These are phyloP conservation scores for Acleris holmiana DNA, from an alignment of 2,888 invertebrate genomes.

Conservation along the genomic window DNA sequence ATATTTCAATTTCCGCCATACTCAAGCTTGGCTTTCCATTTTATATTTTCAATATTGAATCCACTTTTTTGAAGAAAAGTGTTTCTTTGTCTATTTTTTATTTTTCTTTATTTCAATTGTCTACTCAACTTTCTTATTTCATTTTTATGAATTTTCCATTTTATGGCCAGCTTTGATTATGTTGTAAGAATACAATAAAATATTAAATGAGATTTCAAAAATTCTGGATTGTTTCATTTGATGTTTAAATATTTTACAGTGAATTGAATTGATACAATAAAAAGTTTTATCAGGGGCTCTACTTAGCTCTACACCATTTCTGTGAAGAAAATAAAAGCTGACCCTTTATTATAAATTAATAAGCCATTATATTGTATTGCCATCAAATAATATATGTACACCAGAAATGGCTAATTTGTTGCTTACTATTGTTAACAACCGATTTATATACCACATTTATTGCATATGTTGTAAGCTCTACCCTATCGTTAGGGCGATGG, in stretches of 20 bases:
- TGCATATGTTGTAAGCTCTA: no score
- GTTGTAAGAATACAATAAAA: constrained; percentile 11
- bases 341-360: no score
- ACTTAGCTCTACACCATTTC: no score
- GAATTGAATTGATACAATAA: no score
- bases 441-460: no score
- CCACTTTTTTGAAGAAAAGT: constrained; percentile 69
- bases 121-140: constrained; percentile 38
- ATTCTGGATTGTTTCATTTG: neutral
- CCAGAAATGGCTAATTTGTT: no score
- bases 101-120: constrained; percentile 43
- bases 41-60: constrained; percentile 48
- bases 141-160: constrained; percentile 31
- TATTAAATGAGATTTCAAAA: constrained; percentile 27
- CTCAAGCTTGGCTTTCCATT: constrained; percentile 37
- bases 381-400: no score
- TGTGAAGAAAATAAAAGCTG: no score
- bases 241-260: neutral
- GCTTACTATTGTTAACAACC: no score
- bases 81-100: constrained; percentile 52
- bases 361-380: no score
- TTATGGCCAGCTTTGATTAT: constrained; percentile 36
- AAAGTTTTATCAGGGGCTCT: no score
- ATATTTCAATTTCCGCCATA: constrained; percentile 32
- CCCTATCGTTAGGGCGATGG: no score